phyloP scores from a whole-genome alignment of 2,797 vertebrate species.

The Pipistrellus pipistrellus region DNA sequence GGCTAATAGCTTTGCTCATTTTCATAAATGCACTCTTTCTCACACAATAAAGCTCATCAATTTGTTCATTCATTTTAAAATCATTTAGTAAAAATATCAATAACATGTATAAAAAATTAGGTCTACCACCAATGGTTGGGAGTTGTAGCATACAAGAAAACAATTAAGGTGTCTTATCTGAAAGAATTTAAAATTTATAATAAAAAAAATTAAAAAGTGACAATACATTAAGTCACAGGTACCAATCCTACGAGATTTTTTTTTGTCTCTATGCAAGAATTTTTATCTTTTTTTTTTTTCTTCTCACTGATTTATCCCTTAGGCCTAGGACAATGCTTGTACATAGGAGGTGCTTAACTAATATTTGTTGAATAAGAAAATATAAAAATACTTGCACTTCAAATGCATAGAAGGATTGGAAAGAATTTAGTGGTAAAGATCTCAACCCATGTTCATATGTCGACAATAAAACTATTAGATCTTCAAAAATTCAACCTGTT shows the following conservation, averaged over 20 bases:
- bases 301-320: background rate
- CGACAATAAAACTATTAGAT: accelerated
- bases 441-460: accelerated
- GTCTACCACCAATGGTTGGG: background rate
- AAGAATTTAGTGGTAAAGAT: background rate
- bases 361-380: background rate
- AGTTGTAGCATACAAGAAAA: background rate
- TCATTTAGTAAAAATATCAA: constrained; percentile 17
- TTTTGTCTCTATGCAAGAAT: too few relatives aligned
- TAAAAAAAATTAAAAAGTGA: background rate
- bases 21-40: constrained; percentile 60
- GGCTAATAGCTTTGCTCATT: constrained; percentile 60
- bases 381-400: background rate
- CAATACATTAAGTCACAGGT: background rate
- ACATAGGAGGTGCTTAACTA: background rate
- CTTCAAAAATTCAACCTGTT: background rate
- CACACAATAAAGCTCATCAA: constrained; percentile 59
- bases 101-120: background rate
- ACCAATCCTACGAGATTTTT: background rate
- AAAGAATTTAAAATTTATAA: background rate
- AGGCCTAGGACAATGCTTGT: background rate
- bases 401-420: background rate
- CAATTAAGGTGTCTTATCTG: background rate
- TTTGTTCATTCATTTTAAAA: constrained; percentile 37
- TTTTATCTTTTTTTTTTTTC: background rate